Conservation (phyloP, 2,797 vertebrate species). For the Nannoperca obscura region DNA sequence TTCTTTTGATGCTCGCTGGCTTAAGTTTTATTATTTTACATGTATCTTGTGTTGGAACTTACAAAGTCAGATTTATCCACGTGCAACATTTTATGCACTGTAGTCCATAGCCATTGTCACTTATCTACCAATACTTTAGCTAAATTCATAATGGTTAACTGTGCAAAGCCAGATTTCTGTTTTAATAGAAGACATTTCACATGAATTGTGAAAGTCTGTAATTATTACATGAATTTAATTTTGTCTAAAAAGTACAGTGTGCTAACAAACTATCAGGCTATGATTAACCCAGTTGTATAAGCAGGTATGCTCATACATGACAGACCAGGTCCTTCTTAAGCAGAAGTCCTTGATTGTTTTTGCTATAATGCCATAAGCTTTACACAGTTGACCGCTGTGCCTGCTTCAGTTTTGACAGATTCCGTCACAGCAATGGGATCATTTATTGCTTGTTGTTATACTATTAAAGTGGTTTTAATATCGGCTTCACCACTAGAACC, state of each 20-base stretch:
- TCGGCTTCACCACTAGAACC: not conserved
- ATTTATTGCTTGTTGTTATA: constrained; percentile 33
- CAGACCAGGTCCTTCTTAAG: not conserved
- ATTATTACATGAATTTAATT: constrained; percentile 11
- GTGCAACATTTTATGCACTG: constrained; percentile 1
- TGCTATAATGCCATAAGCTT: not conserved
- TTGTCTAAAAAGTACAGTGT: constrained; percentile 21
- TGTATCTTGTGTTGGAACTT: not conserved
- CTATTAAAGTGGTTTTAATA: constrained; percentile 51
- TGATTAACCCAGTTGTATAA: constrained; percentile 37
- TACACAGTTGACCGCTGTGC: not conserved
- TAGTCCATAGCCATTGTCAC: constrained; percentile 14
- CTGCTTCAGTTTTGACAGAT: constrained; percentile 29
- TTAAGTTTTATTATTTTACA: not conserved
- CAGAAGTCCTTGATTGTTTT: constrained; percentile 21
- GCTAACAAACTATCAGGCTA: constrained; percentile 2
- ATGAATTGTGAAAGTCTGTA: constrained; percentile 22
- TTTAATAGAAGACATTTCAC: constrained; percentile 18
- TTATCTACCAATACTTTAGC: constrained; percentile 20
- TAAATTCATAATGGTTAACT: constrained; percentile 24
- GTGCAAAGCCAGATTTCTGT: constrained; percentile 25
- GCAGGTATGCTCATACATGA: constrained; percentile 5
- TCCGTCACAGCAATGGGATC: not conserved
- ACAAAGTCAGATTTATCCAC: not conserved
- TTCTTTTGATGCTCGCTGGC: not conserved